These are phyloP conservation scores for Tanytarsus gracilentus DNA, from an alignment of 2,888 invertebrate genomes.

Conservation along the genomic window DNA sequence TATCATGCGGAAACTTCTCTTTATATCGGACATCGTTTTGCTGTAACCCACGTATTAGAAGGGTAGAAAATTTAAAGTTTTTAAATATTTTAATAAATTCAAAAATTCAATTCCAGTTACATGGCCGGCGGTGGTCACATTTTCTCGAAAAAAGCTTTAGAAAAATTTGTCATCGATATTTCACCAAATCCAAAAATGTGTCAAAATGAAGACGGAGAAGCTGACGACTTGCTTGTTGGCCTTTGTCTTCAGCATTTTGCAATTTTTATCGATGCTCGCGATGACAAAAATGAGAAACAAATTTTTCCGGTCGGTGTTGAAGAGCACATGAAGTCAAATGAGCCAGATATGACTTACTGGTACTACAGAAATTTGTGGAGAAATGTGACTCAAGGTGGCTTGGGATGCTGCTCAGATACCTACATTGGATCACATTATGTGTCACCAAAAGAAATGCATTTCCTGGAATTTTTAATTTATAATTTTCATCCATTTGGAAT, in stretches of 20 bases:
- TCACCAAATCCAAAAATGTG: conserved; percentile 59
- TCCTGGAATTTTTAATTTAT: conserved; percentile 81
- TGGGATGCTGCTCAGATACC: conserved; percentile 81
- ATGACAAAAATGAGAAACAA: conserved; percentile 70
- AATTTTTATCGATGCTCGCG: conserved; percentile 81
- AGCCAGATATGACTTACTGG: conserved; percentile 72
- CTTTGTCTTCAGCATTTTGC: conserved; percentile 77
- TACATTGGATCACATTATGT: conserved; percentile 90
- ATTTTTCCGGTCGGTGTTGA: conserved; percentile 68
- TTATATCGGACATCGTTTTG: conserved; percentile 86
- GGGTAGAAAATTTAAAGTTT: too few species aligned
- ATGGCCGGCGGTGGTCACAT: conserved; percentile 64
- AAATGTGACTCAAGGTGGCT: conserved; percentile 50
- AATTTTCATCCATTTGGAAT: background rate
- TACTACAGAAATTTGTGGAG: conserved; percentile 92
- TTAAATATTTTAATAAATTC: too few species aligned
- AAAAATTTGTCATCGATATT: conserved; percentile 59
- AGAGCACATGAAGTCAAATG: conserved; percentile 75
- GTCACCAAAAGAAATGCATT: conserved; percentile 79
- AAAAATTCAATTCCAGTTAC: background rate
- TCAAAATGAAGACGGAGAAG: conserved; percentile 58
- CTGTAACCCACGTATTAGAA: conserved; percentile 44
- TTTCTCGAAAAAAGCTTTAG: conserved; percentile 65
- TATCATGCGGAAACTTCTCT: conserved; percentile 64
- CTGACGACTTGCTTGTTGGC: conserved; percentile 44